These are phyloP conservation scores for Rapana venosa DNA, from an alignment of 2,888 invertebrate genomes.

Conservation along the genomic window DNA sequence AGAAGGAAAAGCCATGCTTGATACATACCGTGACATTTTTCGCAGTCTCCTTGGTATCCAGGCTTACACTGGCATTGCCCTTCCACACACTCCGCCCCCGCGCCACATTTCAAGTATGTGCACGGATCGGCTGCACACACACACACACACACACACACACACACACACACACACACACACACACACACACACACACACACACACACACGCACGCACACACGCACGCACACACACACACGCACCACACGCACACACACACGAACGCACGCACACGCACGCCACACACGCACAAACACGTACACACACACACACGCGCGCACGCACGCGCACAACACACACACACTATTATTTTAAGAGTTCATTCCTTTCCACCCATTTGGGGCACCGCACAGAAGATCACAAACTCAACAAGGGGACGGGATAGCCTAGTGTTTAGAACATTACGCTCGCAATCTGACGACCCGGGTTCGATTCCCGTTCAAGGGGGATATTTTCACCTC, in stretches of 20 bases:
- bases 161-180: slow-evolving; percentile 17
- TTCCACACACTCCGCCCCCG: slow-evolving; percentile 82
- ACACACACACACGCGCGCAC: slow-evolving; percentile 30
- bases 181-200: slow-evolving; percentile 26
- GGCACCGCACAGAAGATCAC: too few species aligned
- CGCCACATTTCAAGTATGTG: slow-evolving; percentile 33
- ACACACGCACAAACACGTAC: slow-evolving; percentile 1
- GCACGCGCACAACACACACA: slow-evolving; percentile 27
- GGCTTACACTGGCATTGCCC: slow-evolving; percentile 94
- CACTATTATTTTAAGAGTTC: too few species aligned
- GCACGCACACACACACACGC: neutral
- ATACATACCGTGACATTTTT: slow-evolving; percentile 44
- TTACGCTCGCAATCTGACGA: too few species aligned
- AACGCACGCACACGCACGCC: neutral
- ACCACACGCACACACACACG: neutral
- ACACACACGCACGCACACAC: slow-evolving; percentile 25
- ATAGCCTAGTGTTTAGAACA: too few species aligned
- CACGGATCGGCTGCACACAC: slow-evolving; percentile 58
- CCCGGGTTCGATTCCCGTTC: too few species aligned
- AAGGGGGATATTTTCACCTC: too few species aligned
- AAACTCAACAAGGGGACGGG: too few species aligned
- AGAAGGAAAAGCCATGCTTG: neutral
- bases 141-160: slow-evolving; percentile 11
- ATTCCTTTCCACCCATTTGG: too few species aligned
- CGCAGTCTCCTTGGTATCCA: slow-evolving; percentile 87